Evolutionary conservation across 2,888 invertebrate genomes (phyloP), one percentile per base, ranked within the genome.

Genomic region (Carpatolechia fugitivella): DNA sequence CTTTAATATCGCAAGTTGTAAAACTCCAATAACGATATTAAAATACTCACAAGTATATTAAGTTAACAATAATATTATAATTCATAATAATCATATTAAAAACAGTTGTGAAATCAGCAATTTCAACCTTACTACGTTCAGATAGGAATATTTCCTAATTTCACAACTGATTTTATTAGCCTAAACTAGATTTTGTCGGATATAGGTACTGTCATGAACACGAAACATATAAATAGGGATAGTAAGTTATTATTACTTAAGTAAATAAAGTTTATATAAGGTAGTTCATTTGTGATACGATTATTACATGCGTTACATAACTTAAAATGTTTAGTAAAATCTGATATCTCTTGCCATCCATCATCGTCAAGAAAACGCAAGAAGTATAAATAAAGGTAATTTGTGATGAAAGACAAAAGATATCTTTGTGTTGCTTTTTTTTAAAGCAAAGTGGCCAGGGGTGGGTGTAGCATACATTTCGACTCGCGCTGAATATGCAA

Each of bases 401-500:
- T 6, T n/a, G 44, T 13, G 29, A 29, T 44, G 29, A 44, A 44
- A 44, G 29, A 44, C 29, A 44, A 29, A 29, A 24, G 13, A 44
- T 16, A 18, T 44, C 13, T 49, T 24, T 13, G 10, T 13, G 29
- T 50, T 36, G 30, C 31, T 31, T 47, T 30, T 30, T 31, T 30
- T 30, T 16, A 36, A 58, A 58, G 56, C 54, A 30, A 52, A 58
- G 85, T 86, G 85, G 85, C 87, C 87, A 85, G 85, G 82, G 87
- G 86, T 84, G 85, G 86, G 85, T 70, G 76, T 60, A 60, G 58
- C 62, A 56, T 60, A 55, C 24, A 14, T 46, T 47, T 47, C 16
- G 6, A 8, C 16, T 4, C 3, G 30, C 47, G 30, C 47, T 47
- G 30, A 47, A 31, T 31, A 47, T 31, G 8, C 20, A 16, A 14